These are phyloP conservation scores for Coregonus clupeaformis DNA, from an alignment of 2,113 vertebrate species.

Conservation along the genomic window DNA sequence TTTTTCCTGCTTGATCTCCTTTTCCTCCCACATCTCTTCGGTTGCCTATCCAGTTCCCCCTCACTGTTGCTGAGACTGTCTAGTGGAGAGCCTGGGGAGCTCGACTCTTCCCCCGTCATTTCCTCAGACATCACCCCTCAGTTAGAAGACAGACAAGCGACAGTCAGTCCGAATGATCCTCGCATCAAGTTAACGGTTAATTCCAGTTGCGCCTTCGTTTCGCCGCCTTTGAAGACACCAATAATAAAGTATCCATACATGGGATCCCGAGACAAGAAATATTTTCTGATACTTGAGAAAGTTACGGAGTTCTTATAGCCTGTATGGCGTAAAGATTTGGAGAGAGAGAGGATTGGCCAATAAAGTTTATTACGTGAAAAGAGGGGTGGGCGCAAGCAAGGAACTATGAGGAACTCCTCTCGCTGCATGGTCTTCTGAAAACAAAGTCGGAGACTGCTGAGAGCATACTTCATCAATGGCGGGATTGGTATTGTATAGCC, in stretches of 20 bases:
- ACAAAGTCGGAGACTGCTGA: constrained; percentile 23
- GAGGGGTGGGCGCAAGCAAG: constrained; percentile 71
- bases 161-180: constrained; percentile 44
- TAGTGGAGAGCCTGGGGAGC: constrained; percentile 88
- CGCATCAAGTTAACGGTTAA: constrained; percentile 62
- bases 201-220: constrained; percentile 55
- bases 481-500: neutral
- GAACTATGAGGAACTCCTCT: constrained; percentile 41
- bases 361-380: constrained; percentile 76
- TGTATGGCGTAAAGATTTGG: constrained; percentile 84
- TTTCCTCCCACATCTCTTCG: constrained; percentile 84
- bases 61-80: constrained; percentile 93
- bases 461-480: neutral
- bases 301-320: constrained; percentile 89
- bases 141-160: constrained; percentile 39
- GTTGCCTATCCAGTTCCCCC: constrained; percentile 86
- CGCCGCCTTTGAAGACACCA: constrained; percentile 37
- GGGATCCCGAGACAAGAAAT: constrained; percentile 69
- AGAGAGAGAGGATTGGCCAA: constrained; percentile 81
- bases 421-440: constrained; percentile 3
- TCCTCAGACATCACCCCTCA: constrained; percentile 78
- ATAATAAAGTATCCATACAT: constrained; percentile 64
- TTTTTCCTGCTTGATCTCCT: constrained; percentile 86
- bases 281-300: constrained; percentile 81
- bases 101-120: constrained; percentile 88